Base-by-base conservation (phyloP, 2,797 vertebrate species). In the Pteropus rufus region DNA sequence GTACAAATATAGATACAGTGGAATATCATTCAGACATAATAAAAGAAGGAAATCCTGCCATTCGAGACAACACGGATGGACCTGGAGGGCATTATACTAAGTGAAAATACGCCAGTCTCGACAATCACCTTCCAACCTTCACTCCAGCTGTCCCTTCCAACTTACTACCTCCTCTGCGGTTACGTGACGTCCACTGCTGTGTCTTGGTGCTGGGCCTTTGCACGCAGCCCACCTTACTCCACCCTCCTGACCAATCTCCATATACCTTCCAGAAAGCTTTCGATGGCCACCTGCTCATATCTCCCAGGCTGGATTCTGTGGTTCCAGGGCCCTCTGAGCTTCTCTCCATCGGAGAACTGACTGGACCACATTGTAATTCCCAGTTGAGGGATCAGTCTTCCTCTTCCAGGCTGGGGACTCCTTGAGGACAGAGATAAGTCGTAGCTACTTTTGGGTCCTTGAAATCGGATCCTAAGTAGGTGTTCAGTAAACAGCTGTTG, bases 111-210 rank as follows among this genome's bases (percentile, higher is more conserved):
- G 24, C 31, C 26, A 23, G 4, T 18, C 8, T 88, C 58, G 9
- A 0, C 7, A 41, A 52, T 58, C 23, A 8, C 83, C 31, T 52
- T 29, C 16, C 39, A 24, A 2, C 16, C 34, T 81, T 4, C 54
- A 31, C 29, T 41, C n/a, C 11, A 31, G 3, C 67, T 29, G 6
- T 46, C 18, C 29, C 65, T 26, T 62, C 46, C 31, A 54, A 41
- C 31, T 18, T 36, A 0, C 34, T 2, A 0, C 58, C 31, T n/a
- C 75, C 65, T 44, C 26, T 34, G 77, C 24, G 31, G 73, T n/a
- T 15, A 34, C 0, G 0, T 12, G 7, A 52, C 65, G 19, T 26
- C n/a, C 31, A 2, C 18, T 39, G 18, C 29, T 21, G 1, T 49
- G 49, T 18, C 52, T 26, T 11, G 0, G 60, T 12, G 12, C 31